phyloP scores from a whole-genome alignment of 2,113 vertebrate genomes.

The Pipa parva region DNA sequence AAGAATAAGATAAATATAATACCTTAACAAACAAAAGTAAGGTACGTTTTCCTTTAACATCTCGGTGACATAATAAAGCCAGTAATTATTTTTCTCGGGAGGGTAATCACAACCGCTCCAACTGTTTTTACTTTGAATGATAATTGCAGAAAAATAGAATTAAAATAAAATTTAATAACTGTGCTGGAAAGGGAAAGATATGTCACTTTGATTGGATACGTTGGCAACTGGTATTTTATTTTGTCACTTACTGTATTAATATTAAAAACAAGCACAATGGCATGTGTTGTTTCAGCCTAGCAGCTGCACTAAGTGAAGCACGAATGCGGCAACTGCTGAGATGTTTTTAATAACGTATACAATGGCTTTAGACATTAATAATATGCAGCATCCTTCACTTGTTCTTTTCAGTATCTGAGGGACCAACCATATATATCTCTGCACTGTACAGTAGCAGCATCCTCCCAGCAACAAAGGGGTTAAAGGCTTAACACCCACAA shows the following conservation, averaged over 20 bases:
- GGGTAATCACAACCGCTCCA: no score
- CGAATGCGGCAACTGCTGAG: constrained; percentile 47
- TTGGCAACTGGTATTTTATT: constrained; percentile 3
- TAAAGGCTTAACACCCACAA: not conserved
- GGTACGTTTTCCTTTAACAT: no score
- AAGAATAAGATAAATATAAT: no score
- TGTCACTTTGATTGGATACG: not conserved
- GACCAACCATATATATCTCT: no score
- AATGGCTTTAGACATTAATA: not conserved
- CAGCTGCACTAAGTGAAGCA: constrained; percentile 41
- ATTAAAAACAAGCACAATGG: constrained; percentile 18
- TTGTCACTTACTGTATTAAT: constrained; percentile 3
- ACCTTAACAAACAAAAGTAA: no score
- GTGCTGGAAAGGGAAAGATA: not conserved
- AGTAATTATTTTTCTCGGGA: no score
- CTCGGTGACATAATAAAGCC: no score
- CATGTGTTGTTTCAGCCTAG: constrained; percentile 43
- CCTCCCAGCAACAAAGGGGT: not conserved
- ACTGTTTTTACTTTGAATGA: not conserved
- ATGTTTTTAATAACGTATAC: constrained; percentile 26
- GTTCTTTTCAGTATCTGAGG: not conserved
- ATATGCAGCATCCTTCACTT: not conserved
- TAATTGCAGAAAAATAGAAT: not conserved
- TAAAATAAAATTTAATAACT: not conserved
- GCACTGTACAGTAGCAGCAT: no score